Evolutionary conservation across 2,888 invertebrate species (phyloP).

Genomic region (Caenorhabditis imperialis): DNA sequence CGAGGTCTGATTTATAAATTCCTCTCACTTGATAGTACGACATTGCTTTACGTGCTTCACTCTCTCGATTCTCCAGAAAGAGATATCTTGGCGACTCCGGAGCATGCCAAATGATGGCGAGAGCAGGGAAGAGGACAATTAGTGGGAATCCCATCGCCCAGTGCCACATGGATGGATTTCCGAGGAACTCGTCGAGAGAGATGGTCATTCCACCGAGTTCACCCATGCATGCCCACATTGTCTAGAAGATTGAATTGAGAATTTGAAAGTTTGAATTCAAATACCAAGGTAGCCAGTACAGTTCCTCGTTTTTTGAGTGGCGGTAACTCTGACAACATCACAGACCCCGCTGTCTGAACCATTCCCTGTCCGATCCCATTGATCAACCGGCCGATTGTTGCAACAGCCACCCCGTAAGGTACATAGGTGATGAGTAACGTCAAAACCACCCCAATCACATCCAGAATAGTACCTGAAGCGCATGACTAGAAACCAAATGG

Average conservation of each 20-base stretch:
- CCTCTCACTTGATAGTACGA: slow-evolving; percentile 67
- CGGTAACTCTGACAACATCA: slow-evolving; percentile 72
- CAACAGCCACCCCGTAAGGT: slow-evolving; percentile 62
- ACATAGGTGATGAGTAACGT: slow-evolving; percentile 64
- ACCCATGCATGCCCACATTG: slow-evolving; percentile 75
- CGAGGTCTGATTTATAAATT: background rate
- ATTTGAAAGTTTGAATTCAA: background rate
- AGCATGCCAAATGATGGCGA: slow-evolving; percentile 60
- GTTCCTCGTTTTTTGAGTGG: slow-evolving; percentile 68
- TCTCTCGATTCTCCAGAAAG: slow-evolving; percentile 60
- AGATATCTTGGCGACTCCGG: slow-evolving; percentile 73
- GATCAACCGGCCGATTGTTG: slow-evolving; percentile 69
- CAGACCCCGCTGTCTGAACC: slow-evolving; percentile 71
- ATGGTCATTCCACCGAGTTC: slow-evolving; percentile 71
- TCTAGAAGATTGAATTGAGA: slow-evolving; percentile 50
- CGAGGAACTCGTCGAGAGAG: slow-evolving; percentile 67
- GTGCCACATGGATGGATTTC: slow-evolving; percentile 63
- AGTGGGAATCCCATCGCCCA: slow-evolving; percentile 68
- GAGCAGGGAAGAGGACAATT: slow-evolving; percentile 62
- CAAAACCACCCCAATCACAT: slow-evolving; percentile 69
- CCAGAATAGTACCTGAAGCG: slow-evolving; percentile 59
- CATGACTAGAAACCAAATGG: background rate
- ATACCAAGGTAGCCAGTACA: slow-evolving; percentile 68
- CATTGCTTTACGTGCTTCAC: slow-evolving; percentile 63
- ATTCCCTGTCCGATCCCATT: slow-evolving; percentile 75